Percentiles rank a stretch among this genome's conserved stretches.
These are phyloP conservation scores for Drosophila setifemur DNA, from an alignment of 1,140 invertebrate genomes.

Conservation along the genomic window DNA sequence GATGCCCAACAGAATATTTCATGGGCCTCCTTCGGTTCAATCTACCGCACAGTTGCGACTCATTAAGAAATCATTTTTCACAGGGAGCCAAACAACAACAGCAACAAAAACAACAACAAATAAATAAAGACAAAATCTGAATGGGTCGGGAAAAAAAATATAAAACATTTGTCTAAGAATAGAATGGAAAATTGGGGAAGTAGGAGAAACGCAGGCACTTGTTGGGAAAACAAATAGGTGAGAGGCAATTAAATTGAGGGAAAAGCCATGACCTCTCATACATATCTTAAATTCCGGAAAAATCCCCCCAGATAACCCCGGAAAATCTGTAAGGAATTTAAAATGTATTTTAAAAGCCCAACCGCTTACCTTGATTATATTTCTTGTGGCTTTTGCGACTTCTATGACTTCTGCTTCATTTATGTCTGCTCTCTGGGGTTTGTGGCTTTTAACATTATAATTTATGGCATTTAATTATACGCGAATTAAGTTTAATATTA, in stretches of 20 bases:
- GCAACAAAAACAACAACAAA: constrained; percentile 28
- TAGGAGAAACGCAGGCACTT: constrained; percentile 12
- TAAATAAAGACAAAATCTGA: constrained; percentile 38
- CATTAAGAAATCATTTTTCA: constrained; percentile 60
- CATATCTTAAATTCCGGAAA: constrained; percentile 13
- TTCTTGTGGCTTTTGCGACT: constrained; percentile 7
- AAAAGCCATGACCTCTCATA: constrained; percentile 21
- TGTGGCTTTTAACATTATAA: neutral
- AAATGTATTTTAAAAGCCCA: neutral
- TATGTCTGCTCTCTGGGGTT: constrained; percentile 2
- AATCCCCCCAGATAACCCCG: neutral
- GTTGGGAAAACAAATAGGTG: constrained; percentile 5
- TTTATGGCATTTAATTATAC: constrained; percentile 2
- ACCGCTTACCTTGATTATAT: constrained; percentile 16
- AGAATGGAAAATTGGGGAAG: neutral
- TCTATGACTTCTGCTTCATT: constrained; percentile 14
- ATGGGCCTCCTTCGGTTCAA: constrained; percentile 3
- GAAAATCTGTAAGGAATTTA: neutral
- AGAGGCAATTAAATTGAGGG: neutral
- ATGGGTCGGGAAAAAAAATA: neutral
- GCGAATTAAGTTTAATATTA: constrained; percentile 17
- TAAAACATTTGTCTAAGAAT: constrained; percentile 12
- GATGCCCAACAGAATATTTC: neutral
- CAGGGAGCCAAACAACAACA: constrained; percentile 34
- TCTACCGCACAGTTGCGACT: constrained; percentile 34